These are phyloP conservation scores for Phoxinus phoxinus DNA, from an alignment of 2,113 vertebrate genomes.

Conservation along the genomic window DNA sequence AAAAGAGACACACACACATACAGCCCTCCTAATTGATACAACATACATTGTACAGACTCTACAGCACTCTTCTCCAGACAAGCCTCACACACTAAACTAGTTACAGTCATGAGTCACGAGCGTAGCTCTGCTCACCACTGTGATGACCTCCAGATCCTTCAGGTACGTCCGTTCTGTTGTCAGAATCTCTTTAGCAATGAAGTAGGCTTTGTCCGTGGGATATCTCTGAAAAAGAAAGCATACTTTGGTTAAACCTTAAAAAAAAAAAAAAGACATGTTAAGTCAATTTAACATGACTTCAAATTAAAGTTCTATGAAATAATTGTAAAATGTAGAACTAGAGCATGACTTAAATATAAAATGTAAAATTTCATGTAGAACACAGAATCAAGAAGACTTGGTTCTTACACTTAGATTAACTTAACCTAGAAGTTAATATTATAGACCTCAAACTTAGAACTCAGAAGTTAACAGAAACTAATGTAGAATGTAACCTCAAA, in stretches of 20 bases:
- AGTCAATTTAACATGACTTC: not conserved
- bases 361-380: not conserved
- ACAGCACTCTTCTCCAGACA: not conserved
- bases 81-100: not conserved
- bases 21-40: constrained; percentile 67
- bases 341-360: too few relatives aligned
- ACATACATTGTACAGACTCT: constrained; percentile 5
- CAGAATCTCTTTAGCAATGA: constrained; percentile 96
- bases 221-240: constrained; percentile 71
- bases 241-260: not conserved
- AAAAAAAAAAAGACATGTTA: too few relatives aligned
- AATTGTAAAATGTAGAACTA: not conserved
- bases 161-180: constrained; percentile 92
- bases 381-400: too few relatives aligned
- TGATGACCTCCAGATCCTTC: constrained; percentile 95
- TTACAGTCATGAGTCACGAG: not conserved
- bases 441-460: too few relatives aligned
- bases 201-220: constrained; percentile 89
- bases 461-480: not conserved
- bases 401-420: too few relatives aligned
- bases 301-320: not conserved
- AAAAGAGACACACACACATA: constrained; percentile 52
- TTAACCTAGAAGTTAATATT: too few relatives aligned
- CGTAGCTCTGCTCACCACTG: constrained; percentile 82
- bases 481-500: not conserved